Evolutionary conservation across 2,797 vertebrate species (phyloP).

Genomic region (Alectoris magna): DNA sequence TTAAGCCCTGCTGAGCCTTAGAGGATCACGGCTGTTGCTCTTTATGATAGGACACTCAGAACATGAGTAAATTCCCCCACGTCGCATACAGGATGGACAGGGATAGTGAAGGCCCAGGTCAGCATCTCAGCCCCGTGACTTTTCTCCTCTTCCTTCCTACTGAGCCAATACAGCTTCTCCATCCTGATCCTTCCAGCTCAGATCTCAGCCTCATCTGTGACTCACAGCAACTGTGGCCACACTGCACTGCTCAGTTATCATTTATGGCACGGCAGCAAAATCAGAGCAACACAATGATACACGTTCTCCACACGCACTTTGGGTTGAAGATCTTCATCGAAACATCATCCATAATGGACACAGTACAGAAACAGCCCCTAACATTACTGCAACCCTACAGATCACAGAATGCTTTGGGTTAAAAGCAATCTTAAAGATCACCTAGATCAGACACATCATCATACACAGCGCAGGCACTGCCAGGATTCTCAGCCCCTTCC

Average conservation of each 20-base stretch:
- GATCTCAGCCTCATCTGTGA: background rate
- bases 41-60: slow-evolving; percentile 15
- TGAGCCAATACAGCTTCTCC: background rate
- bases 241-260: background rate
- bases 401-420: background rate
- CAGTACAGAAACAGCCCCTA: background rate
- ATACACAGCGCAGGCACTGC: background rate
- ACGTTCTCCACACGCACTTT: background rate
- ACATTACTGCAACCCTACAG: background rate
- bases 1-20: slow-evolving; percentile 14
- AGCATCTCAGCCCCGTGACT: background rate
- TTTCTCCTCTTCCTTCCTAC: background rate
- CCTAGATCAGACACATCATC: background rate
- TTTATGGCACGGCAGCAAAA: background rate
- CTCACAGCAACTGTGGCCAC: background rate
- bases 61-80: background rate
- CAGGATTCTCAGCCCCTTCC: background rate
- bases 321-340: background rate
- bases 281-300: background rate
- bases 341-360: background rate
- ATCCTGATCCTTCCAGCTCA: background rate
- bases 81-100: background rate
- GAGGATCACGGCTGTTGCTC: background rate
- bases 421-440: background rate
- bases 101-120: background rate